Base-by-base conservation (phyloP, 1,140 invertebrate genomes). In the Drosophila varians region DNA sequence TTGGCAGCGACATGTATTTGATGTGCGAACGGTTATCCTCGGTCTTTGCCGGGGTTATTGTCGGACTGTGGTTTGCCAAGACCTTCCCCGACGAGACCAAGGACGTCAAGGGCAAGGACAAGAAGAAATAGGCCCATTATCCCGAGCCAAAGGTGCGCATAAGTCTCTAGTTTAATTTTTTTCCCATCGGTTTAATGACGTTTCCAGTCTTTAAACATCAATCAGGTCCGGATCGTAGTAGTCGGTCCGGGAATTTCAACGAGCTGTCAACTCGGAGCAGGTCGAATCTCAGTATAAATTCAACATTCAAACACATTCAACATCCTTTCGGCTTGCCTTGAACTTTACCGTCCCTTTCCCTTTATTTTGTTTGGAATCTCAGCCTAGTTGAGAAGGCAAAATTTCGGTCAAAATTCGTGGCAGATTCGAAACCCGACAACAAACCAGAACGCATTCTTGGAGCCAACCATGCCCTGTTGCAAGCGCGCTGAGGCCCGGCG, bases 21-120 rank as follows among this genome's bases (percentile, higher is more conserved):
- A 62, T 72, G 74, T 87, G 82, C 65, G 82, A 87, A 34, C 83
- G 82, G 11, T 23, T 87, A 18, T 72, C 83, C 4, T 64, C 82
- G 1, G 12, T 68, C 1, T 48, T 82, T 25, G 82, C 60, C 21
- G 82, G 82, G 5, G 1, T 82, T 12, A 4, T 87, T 9, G 77
- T 71, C 0, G 83, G 82, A 4, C 26, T 77, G 11, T 87, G 82
- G 82, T 87, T 77, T 19, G 64, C 28, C 4, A 77, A 87, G n/a
- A 82, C 73, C 3, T 87, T 82, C 21, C 70, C 74, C 4, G 23
- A 18, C 0, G 58, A 80, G 6, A 7, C n/a, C 18, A 18, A 69
- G 4, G 16, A 72, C 4, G 14, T 12, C 45, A 76, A 80, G 31
- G 48, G 25, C 34, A 73, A 66, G 40, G 47, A 46, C 0, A 60